A percentile compares a stretch with the other conserved stretches of the same genome.
These are phyloP conservation scores for Anoplolepis gracilipes DNA, from an alignment of 1,140 invertebrate species.

Conservation along the genomic window DNA sequence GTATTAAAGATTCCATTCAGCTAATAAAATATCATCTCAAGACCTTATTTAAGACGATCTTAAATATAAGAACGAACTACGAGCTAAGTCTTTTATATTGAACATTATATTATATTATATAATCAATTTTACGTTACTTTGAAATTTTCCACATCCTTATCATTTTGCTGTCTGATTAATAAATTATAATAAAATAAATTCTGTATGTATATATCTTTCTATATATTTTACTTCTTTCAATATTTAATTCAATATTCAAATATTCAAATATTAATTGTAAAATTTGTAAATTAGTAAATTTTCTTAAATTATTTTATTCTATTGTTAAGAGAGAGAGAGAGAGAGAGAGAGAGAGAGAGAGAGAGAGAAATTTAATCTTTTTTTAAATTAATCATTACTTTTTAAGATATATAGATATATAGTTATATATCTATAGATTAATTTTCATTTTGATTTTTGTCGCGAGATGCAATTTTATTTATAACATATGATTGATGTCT, in stretches of 20 bases:
- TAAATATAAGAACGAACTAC: too few relatives aligned
- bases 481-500: too few relatives aligned
- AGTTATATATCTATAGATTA: too few relatives aligned
- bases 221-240: background rate
- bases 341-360: background rate
- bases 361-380: too few relatives aligned
- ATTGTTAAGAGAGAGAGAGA: background rate
- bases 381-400: background rate
- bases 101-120: background rate
- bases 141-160: background rate
- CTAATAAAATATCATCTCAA: too few relatives aligned
- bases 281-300: background rate
- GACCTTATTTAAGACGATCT: too few relatives aligned
- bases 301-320: background rate
- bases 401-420: too few relatives aligned
- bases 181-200: background rate
- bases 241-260: background rate
- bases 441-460: background rate
- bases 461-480: background rate
- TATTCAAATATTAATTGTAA: background rate
- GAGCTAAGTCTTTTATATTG: background rate
- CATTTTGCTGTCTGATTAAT: background rate
- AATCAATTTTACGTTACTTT: background rate
- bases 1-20: too few relatives aligned
- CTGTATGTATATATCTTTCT: too few relatives aligned